phyloP scores from a whole-genome alignment of 2,888 invertebrate species.

The Actias luna region DNA sequence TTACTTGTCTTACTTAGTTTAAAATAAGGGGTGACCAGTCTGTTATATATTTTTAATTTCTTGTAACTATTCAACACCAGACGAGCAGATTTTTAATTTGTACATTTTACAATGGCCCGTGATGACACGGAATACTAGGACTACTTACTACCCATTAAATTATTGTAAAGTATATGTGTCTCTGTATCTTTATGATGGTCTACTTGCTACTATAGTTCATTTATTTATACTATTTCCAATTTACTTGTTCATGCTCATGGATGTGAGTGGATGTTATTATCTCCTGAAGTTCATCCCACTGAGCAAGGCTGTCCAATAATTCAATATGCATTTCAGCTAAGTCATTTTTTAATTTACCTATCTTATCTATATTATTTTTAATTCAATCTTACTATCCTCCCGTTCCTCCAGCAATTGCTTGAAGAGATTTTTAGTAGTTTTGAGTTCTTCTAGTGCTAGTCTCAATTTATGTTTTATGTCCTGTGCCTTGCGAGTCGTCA shows the following conservation, averaged over 20 bases:
- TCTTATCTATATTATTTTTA: background rate
- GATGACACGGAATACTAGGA: no score
- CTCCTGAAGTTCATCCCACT: background rate
- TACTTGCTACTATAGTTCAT: background rate
- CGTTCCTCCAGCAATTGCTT: background rate
- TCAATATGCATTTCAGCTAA: background rate
- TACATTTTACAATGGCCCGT: no score
- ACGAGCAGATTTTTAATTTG: no score
- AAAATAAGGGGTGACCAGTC: no score
- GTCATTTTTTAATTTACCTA: background rate
- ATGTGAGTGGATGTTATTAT: background rate
- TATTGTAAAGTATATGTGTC: no score
- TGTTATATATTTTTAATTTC: no score
- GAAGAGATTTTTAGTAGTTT: background rate
- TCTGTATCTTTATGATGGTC: no score
- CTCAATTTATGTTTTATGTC: background rate
- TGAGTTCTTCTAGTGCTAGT: background rate
- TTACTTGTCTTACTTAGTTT: no score
- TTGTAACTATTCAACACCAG: no score
- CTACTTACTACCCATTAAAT: no score
- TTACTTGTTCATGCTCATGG: background rate
- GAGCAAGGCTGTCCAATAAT: background rate
- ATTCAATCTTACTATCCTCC: background rate
- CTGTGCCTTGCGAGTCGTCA: background rate
- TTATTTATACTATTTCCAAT: background rate